These are phyloP conservation scores for Oceanodroma tethys DNA, from an alignment of 2,113 vertebrate species.

Conservation along the genomic window DNA sequence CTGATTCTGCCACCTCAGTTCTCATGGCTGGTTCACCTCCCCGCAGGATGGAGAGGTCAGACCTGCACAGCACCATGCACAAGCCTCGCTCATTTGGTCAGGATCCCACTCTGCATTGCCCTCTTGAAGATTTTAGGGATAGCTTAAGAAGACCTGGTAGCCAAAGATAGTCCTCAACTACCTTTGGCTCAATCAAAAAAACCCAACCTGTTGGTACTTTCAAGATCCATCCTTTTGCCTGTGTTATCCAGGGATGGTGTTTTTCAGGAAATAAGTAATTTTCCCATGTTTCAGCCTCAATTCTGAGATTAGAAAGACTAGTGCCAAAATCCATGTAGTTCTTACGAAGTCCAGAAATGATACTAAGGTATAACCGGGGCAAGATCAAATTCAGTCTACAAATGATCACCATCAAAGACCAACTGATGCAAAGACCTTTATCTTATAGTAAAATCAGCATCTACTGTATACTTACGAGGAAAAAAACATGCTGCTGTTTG, in stretches of 20 bases:
- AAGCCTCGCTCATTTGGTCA: neutral
- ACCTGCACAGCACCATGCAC: neutral
- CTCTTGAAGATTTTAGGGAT: neutral
- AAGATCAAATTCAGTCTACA: neutral
- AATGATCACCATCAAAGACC: neutral
- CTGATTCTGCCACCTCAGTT: neutral
- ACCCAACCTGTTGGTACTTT: neutral
- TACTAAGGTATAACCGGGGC: neutral
- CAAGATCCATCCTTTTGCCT: neutral
- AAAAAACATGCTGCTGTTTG: neutral
- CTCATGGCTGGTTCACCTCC: neutral
- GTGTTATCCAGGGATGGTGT: neutral
- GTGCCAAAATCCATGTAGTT: neutral
- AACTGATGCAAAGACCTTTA: neutral
- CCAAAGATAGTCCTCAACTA: neutral
- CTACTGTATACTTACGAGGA: constrained; percentile 5
- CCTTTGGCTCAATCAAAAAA: no score
- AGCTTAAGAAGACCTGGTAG: neutral
- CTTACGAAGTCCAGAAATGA: neutral
- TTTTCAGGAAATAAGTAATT: neutral
- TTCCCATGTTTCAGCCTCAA: neutral
- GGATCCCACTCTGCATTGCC: neutral
- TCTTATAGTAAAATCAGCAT: constrained; percentile 23
- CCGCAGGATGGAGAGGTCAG: neutral
- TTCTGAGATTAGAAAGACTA: neutral